Evolutionary conservation across 1,140 invertebrate genomes (phyloP), one percentile per base, ranked within the genome.

Genomic region (Parasteatoda tepidariorum): DNA sequence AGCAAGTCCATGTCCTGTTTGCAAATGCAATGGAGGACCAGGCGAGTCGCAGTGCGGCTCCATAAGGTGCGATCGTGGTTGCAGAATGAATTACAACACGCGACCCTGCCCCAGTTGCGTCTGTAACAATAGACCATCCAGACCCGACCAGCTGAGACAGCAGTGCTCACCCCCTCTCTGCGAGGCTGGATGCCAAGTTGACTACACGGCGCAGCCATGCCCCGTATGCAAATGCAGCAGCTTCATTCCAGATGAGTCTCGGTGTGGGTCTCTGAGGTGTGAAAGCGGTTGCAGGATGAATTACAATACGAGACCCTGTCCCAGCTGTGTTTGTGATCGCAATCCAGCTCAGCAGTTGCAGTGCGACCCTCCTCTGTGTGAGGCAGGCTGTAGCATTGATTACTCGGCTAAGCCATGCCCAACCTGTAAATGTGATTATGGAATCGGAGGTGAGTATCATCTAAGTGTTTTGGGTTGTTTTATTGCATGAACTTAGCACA

Each of bases 141-240:
- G 57, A 3, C 15, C 18, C 26, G 30, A 73, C 0, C 24, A 13
- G 0, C 28, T 41, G 13, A 31, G 61, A 0, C 31, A 64, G 5
- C 74, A 78, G 22, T 78, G 74, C 13, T 73, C 68, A 2, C 68
- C 68, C 30, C 68, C 68, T n/a, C n/a, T n/a, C n/a, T n/a, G n/a
- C n/a, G n/a, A n/a, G n/a, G n/a, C n/a, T n/a, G n/a, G n/a, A n/a
- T n/a, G n/a, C n/a, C n/a, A n/a, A n/a, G n/a, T n/a, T n/a, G n/a
- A n/a, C n/a, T n/a, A n/a, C n/a, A n/a, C n/a, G n/a, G n/a, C n/a
- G n/a, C n/a, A n/a, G n/a, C n/a, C n/a, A n/a, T n/a, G n/a, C n/a
- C n/a, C n/a, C n/a, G n/a, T n/a, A n/a, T n/a, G n/a, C n/a, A n/a
- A n/a, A n/a, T n/a, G n/a, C n/a, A n/a, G n/a, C n/a, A n/a, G n/a